Base-by-base conservation (phyloP, 2,888 invertebrate species). In the Unio pictorum region DNA sequence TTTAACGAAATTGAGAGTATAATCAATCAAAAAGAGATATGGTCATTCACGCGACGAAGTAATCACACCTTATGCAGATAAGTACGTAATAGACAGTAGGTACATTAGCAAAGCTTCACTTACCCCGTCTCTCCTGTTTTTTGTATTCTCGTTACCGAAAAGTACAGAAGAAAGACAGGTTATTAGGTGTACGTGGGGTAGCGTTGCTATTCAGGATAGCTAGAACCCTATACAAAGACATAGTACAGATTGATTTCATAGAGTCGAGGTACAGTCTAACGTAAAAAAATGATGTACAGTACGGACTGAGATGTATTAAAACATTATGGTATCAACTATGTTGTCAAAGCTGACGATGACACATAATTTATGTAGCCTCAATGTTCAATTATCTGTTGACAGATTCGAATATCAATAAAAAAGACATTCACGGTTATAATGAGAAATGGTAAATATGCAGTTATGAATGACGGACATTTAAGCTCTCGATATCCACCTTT, bases 131-230 rank as follows among this genome's bases (percentile, higher is more conserved):
- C 66, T 81, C 56, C 66, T 84, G 11, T 73, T 83, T 1, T 59
- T 81, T 11, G 78, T 84, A 1, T 79, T 79, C 7, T 77, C 82
- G 0, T 64, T 74, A n/a, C 76, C 73, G 17, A 62, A 73, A 5
- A 75, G 81, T 61, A 23, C 56, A 7, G 64, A 66, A 18, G 71
- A 75, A 11, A 70, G 84, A 55, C 64, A 78, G 11, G 79, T 75
- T 4, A 80, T 84, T n/a, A 70, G 84, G 26, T 60, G 73, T 8
- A 81, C 82, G 4, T 82, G 81, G 72, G 79, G 81, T 17, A 73
- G 75, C n/a, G n/a, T 75, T 28, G 70, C 74, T 1, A 75, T 68
- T 45, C 45, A 4, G 45, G 2, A 11, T 45, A 45, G 3, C 11
- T 1, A 1, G 1, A 34, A 61, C 28, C 20, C 18, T 34, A 11